These are phyloP conservation scores for Poecilia wingei DNA, from an alignment of 2,797 vertebrate species.

Conservation along the genomic window DNA sequence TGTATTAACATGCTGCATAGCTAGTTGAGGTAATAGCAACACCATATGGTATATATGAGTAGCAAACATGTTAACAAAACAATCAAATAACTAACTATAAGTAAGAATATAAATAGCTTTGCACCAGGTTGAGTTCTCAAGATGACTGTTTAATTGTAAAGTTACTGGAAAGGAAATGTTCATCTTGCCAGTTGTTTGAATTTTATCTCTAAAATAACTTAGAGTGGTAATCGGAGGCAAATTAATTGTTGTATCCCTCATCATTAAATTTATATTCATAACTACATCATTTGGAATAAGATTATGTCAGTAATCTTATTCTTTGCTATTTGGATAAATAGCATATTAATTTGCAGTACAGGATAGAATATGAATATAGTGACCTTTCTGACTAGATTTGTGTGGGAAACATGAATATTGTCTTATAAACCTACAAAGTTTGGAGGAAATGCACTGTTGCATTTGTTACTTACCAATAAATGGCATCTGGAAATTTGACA, in stretches of 20 bases:
- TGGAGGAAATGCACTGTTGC: conserved; percentile 26
- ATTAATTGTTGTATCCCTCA: neutral
- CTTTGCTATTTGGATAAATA: neutral
- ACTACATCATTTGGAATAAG: neutral
- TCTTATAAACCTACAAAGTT: conserved; percentile 51
- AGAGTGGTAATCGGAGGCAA: neutral
- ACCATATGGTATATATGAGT: neutral
- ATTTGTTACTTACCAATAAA: neutral
- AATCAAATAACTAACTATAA: neutral
- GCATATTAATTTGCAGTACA: neutral
- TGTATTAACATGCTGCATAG: neutral
- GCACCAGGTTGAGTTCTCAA: no score
- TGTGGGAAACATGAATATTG: conserved; percentile 46
- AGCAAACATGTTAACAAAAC: neutral
- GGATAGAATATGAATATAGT: neutral
- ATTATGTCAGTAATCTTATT: neutral
- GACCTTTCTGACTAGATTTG: conserved; percentile 26
- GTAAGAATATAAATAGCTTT: no score
- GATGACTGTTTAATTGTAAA: neutral
- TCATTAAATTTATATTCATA: neutral
- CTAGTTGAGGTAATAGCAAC: neutral
- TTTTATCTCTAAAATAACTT: neutral
- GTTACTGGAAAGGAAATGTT: neutral
- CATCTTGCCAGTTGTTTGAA: neutral
- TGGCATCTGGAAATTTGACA: neutral